Evolutionary conservation across 2,888 invertebrate genomes (phyloP).

Genomic region (Flexamia atlantica): DNA sequence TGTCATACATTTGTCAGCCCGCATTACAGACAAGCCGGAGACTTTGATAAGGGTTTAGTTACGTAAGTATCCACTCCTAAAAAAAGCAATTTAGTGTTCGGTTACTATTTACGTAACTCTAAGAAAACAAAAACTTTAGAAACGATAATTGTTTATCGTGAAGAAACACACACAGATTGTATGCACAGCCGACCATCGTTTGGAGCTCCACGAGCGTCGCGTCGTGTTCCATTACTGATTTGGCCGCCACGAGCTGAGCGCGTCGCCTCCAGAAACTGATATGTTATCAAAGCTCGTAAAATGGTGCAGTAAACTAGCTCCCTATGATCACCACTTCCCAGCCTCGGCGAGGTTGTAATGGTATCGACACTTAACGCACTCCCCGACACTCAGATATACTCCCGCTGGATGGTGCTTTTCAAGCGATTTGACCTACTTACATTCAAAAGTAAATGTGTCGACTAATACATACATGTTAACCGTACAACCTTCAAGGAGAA

Average conservation of each 20-base stretch:
- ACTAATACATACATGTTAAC: too few species aligned
- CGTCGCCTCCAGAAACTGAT: slow-evolving; percentile 2
- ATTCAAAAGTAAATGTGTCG: too few species aligned
- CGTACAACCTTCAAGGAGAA: too few species aligned
- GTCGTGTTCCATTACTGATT: background rate
- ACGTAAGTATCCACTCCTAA: too few species aligned
- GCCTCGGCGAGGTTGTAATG: background rate
- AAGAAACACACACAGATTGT: background rate
- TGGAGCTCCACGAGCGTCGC: background rate
- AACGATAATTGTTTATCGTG: background rate
- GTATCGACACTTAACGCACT: background rate
- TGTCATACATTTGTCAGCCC: too few species aligned
- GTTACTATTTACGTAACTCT: background rate
- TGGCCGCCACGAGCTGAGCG: background rate
- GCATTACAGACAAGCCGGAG: too few species aligned
- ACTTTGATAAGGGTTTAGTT: too few species aligned
- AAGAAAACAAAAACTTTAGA: background rate
- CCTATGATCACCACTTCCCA: background rate
- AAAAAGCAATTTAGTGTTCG: too few species aligned
- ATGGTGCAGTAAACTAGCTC: background rate
- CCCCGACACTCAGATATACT: too few species aligned
- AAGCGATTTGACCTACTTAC: too few species aligned
- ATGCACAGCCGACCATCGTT: background rate
- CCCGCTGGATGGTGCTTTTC: too few species aligned
- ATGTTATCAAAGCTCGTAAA: background rate